Conservation (phyloP, 2,797 vertebrate genomes). For the Tapera naevia region DNA sequence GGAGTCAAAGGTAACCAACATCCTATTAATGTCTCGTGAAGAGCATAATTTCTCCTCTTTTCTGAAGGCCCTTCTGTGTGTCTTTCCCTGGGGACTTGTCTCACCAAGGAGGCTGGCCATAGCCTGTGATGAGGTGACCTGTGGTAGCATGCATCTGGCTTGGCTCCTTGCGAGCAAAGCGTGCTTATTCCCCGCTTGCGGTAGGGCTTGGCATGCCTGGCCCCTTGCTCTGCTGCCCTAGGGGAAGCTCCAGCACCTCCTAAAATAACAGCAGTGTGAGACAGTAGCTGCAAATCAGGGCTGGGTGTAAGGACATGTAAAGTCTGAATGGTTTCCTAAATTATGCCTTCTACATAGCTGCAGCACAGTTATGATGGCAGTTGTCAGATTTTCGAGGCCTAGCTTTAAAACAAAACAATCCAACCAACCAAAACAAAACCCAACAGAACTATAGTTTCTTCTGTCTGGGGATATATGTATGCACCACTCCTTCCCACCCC, state of each 20-base stretch:
- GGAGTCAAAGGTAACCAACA: neutral
- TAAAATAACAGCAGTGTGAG: neutral
- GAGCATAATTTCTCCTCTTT: neutral
- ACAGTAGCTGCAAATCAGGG: neutral
- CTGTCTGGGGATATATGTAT: neutral
- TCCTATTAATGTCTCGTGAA: neutral
- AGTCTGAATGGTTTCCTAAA: neutral
- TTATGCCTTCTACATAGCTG: neutral
- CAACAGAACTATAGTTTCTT: neutral
- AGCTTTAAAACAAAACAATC: neutral
- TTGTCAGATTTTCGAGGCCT: neutral
- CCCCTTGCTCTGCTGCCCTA: rapidly evolving
- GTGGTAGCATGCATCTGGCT: neutral
- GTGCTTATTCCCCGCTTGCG: neutral
- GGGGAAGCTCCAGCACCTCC: neutral
- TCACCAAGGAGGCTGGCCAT: neutral
- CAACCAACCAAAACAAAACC: neutral
- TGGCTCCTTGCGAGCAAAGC: rapidly evolving
- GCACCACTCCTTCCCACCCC: neutral
- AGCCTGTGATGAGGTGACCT: neutral
- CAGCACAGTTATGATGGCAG: neutral
- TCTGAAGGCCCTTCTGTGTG: neutral
- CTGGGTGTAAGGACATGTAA: neutral
- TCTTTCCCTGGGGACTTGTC: neutral
- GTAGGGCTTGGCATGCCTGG: neutral